Evolutionary conservation across 2,113 vertebrate species (phyloP).

Genomic region (Brachionichthys hirsutus): DNA sequence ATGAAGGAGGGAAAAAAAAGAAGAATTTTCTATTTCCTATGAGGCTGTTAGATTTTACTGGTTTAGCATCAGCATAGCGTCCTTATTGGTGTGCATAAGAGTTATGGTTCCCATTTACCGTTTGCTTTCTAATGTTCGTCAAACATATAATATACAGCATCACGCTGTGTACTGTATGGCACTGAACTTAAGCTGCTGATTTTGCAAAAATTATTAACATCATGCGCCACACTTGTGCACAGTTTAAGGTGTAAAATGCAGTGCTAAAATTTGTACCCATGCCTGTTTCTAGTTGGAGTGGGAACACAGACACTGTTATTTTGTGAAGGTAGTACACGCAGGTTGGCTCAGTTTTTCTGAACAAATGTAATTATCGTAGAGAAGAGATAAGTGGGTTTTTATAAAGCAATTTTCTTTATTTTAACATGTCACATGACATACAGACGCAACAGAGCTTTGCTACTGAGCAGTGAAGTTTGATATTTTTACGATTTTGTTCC

Average conservation of each 20-base stretch:
- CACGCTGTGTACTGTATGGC: constrained; percentile 83
- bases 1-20: constrained; percentile 64
- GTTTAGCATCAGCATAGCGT: constrained; percentile 90
- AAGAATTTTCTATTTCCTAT: constrained; percentile 84
- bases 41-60: constrained; percentile 62
- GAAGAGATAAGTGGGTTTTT: neutral
- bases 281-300: constrained; percentile 44
- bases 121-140: constrained; percentile 87
- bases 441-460: too few species aligned
- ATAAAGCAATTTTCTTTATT: too few species aligned
- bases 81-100: constrained; percentile 86
- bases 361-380: constrained; percentile 32
- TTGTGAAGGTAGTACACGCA: constrained; percentile 11
- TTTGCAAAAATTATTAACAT: constrained; percentile 83
- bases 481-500: neutral
- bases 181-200: constrained; percentile 88
- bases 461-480: too few species aligned
- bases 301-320: constrained; percentile 17
- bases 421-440: too few species aligned
- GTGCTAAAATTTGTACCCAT: constrained; percentile 53
- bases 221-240: constrained; percentile 64
- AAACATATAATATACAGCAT: constrained; percentile 79
- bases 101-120: constrained; percentile 81
- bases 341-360: constrained; percentile 36
- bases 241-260: constrained; percentile 61